Conservation (phyloP, 1,140 invertebrate species). For the Nebria ingens region DNA sequence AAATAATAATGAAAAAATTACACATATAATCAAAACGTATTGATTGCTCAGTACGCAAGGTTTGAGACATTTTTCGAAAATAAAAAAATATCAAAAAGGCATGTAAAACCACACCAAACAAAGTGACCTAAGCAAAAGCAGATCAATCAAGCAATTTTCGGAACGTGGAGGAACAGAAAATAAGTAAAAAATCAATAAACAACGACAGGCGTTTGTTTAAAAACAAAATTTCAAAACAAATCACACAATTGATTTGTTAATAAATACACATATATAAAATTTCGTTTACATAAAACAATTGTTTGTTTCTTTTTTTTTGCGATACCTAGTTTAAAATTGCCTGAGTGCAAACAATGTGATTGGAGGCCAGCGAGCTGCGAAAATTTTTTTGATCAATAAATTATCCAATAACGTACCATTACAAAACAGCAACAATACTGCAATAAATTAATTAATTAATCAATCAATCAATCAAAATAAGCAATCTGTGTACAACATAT, state of each 20-base stretch:
- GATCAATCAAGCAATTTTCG: slow-evolving; percentile 2
- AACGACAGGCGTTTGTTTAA: not conserved
- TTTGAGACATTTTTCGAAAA: too few relatives aligned
- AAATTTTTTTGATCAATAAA: slow-evolving; percentile 11
- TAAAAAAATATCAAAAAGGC: slow-evolving; percentile 2
- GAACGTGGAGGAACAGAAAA: too few relatives aligned
- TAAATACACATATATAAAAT: too few relatives aligned
- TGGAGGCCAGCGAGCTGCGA: slow-evolving; percentile 54
- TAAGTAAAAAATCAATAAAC: too few relatives aligned
- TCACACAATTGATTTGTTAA: too few relatives aligned
- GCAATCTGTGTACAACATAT: too few relatives aligned
- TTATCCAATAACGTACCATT: slow-evolving; percentile 2
- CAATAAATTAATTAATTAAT: not conserved
- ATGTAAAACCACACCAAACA: slow-evolving; percentile 13
- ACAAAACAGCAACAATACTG: not conserved
- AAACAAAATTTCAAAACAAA: too few relatives aligned
- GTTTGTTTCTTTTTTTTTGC: too few relatives aligned
- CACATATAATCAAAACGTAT: too few relatives aligned
- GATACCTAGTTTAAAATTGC: too few relatives aligned
- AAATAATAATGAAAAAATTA: not conserved
- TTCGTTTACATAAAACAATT: too few relatives aligned
- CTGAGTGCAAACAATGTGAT: slow-evolving; percentile 81
- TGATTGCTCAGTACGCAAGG: too few relatives aligned
- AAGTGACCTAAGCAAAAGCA: slow-evolving; percentile 2
- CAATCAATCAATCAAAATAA: not conserved